Evolutionary conservation across 2,888 invertebrate genomes (phyloP), one percentile per base, ranked within the genome.

Genomic region (Lasioglossum villosulum): DNA sequence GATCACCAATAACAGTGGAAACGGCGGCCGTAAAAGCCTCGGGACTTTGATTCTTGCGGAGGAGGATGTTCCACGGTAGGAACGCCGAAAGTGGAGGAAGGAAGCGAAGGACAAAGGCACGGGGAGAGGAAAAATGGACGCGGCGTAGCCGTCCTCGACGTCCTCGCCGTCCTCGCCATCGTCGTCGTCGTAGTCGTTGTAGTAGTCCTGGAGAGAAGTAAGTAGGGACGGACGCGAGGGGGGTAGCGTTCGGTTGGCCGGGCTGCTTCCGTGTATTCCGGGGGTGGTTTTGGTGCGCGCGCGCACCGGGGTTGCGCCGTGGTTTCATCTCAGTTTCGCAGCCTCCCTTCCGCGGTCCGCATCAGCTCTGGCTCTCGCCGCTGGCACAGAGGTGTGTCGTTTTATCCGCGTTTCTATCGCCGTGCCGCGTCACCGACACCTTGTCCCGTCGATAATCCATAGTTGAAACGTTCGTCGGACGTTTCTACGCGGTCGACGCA

Each of bases 331-430:
- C 94, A 95, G 94, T 95, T 92, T 93, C 93, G 92, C 95, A 95
- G 95, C 95, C 93, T 95, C 95, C 94, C 94, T 94, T 94, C 90
- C 90, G 91, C 90, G 94, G 91, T 93, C 93, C 94, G 93, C 92
- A 93, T 93, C 93, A 93, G 75, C 86, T 91, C 90, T 79, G 91
- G 77, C 52, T 77, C 76, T 63, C 86, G 89, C 90, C 88, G 89
- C 90, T 89, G 87, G 81, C 87, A 79, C 84, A 90, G 93, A 92
- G 92, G 93, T 92, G 94, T 93, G 93, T 89, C 92, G 89, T 90
- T 90, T 86, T 78, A 42, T 70, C 68, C 75, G 83, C 81, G 86
- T 86, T 81, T 80, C 75, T 75, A n/a, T 70, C 80, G 45, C 45
- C 68, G 78, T 63, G 68, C n/a, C 66, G 56, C 27, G 70, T 14